Conservation (phyloP, 1,140 invertebrate species). For the Elysia chlorotica region DNA sequence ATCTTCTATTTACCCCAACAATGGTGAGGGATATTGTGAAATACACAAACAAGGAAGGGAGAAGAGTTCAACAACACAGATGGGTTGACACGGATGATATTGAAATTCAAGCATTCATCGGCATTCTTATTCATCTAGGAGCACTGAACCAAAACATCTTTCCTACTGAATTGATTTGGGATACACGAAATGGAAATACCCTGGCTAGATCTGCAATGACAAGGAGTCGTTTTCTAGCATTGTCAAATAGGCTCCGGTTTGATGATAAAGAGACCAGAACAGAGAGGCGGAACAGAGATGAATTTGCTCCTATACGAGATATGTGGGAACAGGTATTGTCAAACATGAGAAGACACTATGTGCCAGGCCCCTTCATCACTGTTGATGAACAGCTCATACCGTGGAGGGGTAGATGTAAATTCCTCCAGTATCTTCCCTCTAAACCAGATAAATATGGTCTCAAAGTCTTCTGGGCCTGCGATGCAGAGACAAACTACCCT, state of each 20-base stretch:
- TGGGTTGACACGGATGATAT: too few relatives aligned
- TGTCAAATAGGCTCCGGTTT: constrained; percentile 30
- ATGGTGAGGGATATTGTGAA: too few relatives aligned
- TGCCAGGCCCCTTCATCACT: constrained; percentile 27
- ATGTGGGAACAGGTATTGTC: constrained; percentile 27
- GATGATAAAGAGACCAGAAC: constrained; percentile 31
- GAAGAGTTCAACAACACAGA: too few relatives aligned
- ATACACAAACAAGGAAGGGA: too few relatives aligned
- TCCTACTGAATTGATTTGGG: constrained; percentile 5
- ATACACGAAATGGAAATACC: neutral
- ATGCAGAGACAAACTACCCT: constrained; percentile 21
- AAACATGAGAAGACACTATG: constrained; percentile 21
- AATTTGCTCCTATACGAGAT: constrained; percentile 36
- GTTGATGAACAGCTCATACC: constrained; percentile 49
- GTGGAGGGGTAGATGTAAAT: constrained; percentile 39
- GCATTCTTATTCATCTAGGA: too few relatives aligned
- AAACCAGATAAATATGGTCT: constrained; percentile 65
- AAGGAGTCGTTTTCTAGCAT: constrained; percentile 20
- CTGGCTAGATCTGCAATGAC: constrained; percentile 26
- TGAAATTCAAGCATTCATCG: too few relatives aligned
- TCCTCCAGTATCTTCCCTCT: constrained; percentile 58
- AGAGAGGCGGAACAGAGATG: constrained; percentile 29
- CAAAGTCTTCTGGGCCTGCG: constrained; percentile 43
- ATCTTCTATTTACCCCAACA: too few relatives aligned
- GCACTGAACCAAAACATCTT: too few relatives aligned